Percentiles rank a stretch among this genome's conserved stretches.
These are phyloP conservation scores for Passer montanus DNA, from an alignment of 2,113 vertebrate species.

Conservation along the genomic window DNA sequence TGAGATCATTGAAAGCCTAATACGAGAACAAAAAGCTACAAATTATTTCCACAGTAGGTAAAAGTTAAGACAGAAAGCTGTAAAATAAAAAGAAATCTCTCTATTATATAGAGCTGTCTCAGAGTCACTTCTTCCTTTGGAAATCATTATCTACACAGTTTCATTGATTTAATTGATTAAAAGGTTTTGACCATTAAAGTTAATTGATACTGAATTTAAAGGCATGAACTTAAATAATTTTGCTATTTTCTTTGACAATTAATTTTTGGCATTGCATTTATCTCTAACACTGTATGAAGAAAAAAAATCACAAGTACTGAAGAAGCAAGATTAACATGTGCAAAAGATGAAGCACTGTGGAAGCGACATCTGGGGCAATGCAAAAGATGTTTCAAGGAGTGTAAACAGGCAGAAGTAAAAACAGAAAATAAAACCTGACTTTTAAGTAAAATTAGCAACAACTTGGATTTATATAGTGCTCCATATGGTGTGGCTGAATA, in stretches of 20 bases:
- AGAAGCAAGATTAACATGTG: slow-evolving; percentile 39
- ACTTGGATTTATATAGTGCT: slow-evolving; percentile 71
- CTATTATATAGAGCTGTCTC: slow-evolving; percentile 71
- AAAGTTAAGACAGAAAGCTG: slow-evolving; percentile 54
- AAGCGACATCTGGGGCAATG: slow-evolving; percentile 37
- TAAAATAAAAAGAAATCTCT: slow-evolving; percentile 66
- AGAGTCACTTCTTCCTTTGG: slow-evolving; percentile 65
- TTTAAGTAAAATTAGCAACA: slow-evolving; percentile 77
- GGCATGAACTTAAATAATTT: slow-evolving; percentile 63
- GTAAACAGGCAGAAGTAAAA: slow-evolving; percentile 71
- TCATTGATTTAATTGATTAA: slow-evolving; percentile 67
- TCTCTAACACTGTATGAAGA: slow-evolving; percentile 4
- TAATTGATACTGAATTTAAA: slow-evolving; percentile 75
- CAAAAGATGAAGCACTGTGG: slow-evolving; percentile 10
- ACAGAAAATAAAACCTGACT: slow-evolving; percentile 73
- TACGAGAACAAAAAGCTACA: slow-evolving; percentile 60
- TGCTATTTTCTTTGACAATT: slow-evolving; percentile 70
- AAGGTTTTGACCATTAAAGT: slow-evolving; percentile 73
- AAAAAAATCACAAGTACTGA: slow-evolving; percentile 23
- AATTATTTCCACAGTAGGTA: slow-evolving; percentile 67
- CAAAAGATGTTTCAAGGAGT: slow-evolving; percentile 58
- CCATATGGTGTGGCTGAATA: slow-evolving; percentile 71
- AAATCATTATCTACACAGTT: slow-evolving; percentile 72
- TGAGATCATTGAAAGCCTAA: slow-evolving; percentile 38
- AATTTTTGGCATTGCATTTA: slow-evolving; percentile 53